A percentile compares a stretch with the other conserved stretches of the same genome.
phyloP scores from a whole-genome alignment of 1,140 invertebrate species.

The Armadillidium nasatum region DNA sequence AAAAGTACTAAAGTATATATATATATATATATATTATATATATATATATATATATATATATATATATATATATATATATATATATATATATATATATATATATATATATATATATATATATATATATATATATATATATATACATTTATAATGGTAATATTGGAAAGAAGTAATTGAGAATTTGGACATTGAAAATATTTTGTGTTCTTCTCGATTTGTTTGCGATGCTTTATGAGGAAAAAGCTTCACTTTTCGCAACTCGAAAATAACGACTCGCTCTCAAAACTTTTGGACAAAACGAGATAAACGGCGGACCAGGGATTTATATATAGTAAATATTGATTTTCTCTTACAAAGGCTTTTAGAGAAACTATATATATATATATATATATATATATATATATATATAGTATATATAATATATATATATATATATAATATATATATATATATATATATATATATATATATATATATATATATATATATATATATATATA shows the following conservation, averaged over 20 bases:
- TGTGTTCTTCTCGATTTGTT: background rate
- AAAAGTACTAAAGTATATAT: too few species aligned
- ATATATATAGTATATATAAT: too few species aligned
- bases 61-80: background rate
- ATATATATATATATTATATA: too few species aligned
- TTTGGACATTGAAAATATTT: background rate
- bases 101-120: constrained; percentile 9
- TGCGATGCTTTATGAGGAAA: background rate
- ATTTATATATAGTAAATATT: constrained; percentile 13
- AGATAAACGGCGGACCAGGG: background rate
- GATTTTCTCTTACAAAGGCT: background rate
- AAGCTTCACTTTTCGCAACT: constrained; percentile 4
- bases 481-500: constrained; percentile 13
- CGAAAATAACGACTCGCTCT: background rate
- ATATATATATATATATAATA: constrained; percentile 14
- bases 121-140: background rate
- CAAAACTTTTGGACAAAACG: constrained; percentile 10
- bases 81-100: constrained; percentile 6
- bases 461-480: background rate
- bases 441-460: constrained; percentile 15
- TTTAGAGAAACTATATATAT: background rate
- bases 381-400: background rate
- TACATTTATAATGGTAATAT: too few species aligned
- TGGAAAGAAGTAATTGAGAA: background rate
- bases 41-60: background rate